Evolutionary conservation across 2,797 vertebrate species (phyloP).

Genomic region (Cynodonichthys magdalenae): DNA sequence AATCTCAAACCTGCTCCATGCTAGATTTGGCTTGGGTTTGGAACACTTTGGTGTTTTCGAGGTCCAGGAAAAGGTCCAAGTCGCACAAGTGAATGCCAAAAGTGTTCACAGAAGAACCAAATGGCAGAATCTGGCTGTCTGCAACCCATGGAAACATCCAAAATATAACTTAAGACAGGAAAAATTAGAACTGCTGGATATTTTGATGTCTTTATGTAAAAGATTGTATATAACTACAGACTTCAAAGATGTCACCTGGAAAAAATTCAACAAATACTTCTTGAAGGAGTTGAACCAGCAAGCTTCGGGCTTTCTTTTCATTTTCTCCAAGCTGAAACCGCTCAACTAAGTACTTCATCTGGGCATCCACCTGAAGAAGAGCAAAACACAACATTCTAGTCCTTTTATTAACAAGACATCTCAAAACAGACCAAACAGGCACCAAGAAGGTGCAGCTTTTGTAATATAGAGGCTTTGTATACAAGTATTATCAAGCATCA

Average conservation of each 20-base stretch:
- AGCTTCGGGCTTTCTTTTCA: conserved; percentile 81
- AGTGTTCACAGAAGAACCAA: conserved; percentile 92
- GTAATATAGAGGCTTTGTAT: neutral
- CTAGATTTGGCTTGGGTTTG: conserved; percentile 73
- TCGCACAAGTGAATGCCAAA: conserved; percentile 91
- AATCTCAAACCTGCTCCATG: conserved; percentile 67
- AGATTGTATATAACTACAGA: rapidly evolving
- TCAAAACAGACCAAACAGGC: neutral
- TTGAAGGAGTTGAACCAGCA: conserved; percentile 88
- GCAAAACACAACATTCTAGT: neutral
- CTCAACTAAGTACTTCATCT: conserved; percentile 84
- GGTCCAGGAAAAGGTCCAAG: conserved; percentile 90
- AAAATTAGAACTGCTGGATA: neutral
- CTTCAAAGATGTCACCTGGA: conserved; percentile 79
- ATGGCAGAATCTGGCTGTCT: conserved; percentile 88
- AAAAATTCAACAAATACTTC: conserved; percentile 93
- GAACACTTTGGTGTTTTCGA: conserved; percentile 86
- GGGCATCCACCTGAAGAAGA: conserved; percentile 81
- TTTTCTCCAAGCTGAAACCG: conserved; percentile 85
- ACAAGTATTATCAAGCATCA: neutral
- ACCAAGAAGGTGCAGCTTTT: neutral
- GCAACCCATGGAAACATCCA: conserved; percentile 11
- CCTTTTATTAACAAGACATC: neutral
- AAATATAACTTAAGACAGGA: neutral
- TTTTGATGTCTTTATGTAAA: neutral